Evolutionary conservation across 1,140 invertebrate species (phyloP), one percentile per base, ranked within the genome.

Genomic region (Orius insidiosus): DNA sequence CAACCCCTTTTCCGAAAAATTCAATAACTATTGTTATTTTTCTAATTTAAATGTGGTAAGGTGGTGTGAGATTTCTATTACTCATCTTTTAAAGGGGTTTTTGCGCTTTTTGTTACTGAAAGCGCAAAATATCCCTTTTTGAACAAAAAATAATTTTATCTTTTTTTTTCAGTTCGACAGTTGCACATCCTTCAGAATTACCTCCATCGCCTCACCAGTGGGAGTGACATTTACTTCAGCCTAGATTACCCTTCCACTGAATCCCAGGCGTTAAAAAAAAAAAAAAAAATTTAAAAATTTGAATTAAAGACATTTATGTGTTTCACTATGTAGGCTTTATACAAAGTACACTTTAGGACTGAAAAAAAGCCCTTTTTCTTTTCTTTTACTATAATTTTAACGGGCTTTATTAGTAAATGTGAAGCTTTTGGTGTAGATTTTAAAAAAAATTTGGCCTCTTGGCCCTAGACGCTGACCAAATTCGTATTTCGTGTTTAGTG

Each of bases 151-250:
- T 41, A 18, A 41, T 2, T 16, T 24, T 41, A n/a, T n/a, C n/a
- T 2, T 44, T 32, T 44, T 18, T 8, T 48, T 84, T 55, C 76
- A 92, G 89, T 68, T 96, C 92, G 49, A 89, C 88, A 51, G 92
- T 96, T 61, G 93, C 93, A 50, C 90, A 96, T 68, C 86, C 89
- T 39, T 93, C 87, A 46, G 92, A 97, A 71, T 70, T 96, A 62
- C 93, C 92, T 56, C 92, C 92, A 16, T 95, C 89, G 56, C 92
- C 92, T 49, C 88, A 96, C 66, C 84, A 93, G 61, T 96, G 92
- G 93, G 87, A 96, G 72, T 92, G 59, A 68, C 56, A 40, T 15
- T 49, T 51, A 36, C 50, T 54, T 39, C 50, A 50, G 34, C 56
- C 56, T 56, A 55, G 53, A 47, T 46, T 56, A 43, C 42, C 51